Evolutionary conservation across 2,113 vertebrate genomes (phyloP).

Genomic region (Vimba vimba): DNA sequence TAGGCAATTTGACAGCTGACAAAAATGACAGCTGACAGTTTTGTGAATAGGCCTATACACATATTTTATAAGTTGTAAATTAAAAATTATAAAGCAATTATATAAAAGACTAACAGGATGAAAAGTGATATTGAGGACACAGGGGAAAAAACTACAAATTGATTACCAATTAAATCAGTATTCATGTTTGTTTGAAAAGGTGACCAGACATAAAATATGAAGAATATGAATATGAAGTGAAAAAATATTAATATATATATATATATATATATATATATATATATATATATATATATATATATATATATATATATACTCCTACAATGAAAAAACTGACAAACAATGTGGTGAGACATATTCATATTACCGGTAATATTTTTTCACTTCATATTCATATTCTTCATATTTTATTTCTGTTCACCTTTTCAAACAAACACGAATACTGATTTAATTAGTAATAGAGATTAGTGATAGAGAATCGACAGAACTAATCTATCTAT

Average conservation of each 20-base stretch:
- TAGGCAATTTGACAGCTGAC: background rate
- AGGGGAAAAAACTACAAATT: background rate
- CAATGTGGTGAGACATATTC: too few species aligned
- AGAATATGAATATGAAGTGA: background rate
- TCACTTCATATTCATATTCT: too few species aligned
- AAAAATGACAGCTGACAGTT: background rate
- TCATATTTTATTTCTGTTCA: too few species aligned
- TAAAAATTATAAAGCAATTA: background rate
- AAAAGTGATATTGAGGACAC: background rate
- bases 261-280: background rate
- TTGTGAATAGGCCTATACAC: background rate
- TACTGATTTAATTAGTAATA: too few species aligned
- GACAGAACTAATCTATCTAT: too few species aligned
- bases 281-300: too few species aligned
- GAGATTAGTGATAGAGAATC: too few species aligned
- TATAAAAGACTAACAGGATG: background rate
- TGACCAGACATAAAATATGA: background rate
- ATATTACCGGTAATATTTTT: too few species aligned
- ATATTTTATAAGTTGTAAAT: background rate
- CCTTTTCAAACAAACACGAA: too few species aligned
- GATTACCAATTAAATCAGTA: background rate
- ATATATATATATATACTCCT: too few species aligned
- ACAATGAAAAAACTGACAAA: too few species aligned
- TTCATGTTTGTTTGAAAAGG: background rate
- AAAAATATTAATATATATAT: background rate